Percentiles rank a stretch among this genome's conserved stretches.
Evolutionary conservation across 2,797 vertebrate species (phyloP).

Genomic region (Chelonia mydas): DNA sequence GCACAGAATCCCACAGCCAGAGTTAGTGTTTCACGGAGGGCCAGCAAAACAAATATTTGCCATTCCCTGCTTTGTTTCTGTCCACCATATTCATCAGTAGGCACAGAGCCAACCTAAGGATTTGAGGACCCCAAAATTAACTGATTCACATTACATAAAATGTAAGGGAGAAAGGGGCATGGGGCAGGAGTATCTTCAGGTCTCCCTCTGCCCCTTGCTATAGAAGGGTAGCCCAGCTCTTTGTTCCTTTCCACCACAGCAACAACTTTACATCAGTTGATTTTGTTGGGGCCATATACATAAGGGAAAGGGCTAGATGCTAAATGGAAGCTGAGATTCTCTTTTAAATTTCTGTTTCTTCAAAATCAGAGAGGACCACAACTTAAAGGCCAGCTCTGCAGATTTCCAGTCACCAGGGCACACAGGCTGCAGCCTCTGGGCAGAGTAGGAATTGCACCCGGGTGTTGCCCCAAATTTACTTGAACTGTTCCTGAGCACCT

Average conservation of each 20-base stretch:
- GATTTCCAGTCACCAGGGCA: neutral
- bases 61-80: neutral
- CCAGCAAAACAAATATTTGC: neutral
- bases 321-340: neutral
- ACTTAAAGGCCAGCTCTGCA: neutral
- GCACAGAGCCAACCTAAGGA: neutral
- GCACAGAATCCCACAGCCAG: too few relatives aligned
- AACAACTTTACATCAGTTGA: neutral
- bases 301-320: neutral
- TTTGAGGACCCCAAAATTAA: neutral
- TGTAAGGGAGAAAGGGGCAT: neutral
- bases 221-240: neutral
- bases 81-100: neutral
- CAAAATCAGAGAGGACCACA: neutral
- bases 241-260: neutral
- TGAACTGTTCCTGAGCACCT: neutral
- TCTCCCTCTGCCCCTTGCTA: neutral
- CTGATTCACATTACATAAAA: too few relatives aligned
- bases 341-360: neutral
- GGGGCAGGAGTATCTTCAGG: neutral
- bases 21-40: neutral
- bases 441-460: neutral
- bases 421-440: neutral
- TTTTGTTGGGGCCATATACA: rapidly evolving
- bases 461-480: rapidly evolving